Base-by-base conservation (phyloP, 2,888 invertebrate species). In the Chalcis sispes region DNA sequence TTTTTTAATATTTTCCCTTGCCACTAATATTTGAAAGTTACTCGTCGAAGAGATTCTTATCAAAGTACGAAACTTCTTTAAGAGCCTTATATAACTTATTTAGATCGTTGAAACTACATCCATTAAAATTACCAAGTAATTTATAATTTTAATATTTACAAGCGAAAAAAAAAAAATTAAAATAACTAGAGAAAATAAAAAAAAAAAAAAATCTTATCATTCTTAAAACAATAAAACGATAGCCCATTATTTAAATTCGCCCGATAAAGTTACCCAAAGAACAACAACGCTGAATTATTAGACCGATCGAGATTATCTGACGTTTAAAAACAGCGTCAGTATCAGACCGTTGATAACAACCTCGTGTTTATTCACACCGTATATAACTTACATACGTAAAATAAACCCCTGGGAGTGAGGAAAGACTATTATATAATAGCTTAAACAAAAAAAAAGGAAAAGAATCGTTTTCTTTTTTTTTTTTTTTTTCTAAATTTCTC, bases 221-320 rank as follows among this genome's bases (percentile, higher is more conserved):
- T 54, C 25, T 25, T 54, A 27, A 66, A 40, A 40, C 54, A 40
- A 36, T 65, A 50, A 50, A 65, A 32, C 50, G 50, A 23, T 23
- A 36, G 5, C 36, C 25, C n/a, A n/a, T 52, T 36, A 65, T 52
- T 50, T 32, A 29, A 23, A 36, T 46, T 62, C 46, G 25, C 15
- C 10, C 27, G 50, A 50, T 32, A 65, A 65, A 50, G 65, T 50
- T 50, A n/a, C n/a, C n/a, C n/a, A n/a, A n/a, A 65, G 2, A 20
- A 25, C 20, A 20, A 1, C 10, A 1, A n/a, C 8, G 32, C 20
- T n/a, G 4, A 32, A 32, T 32, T 8, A 3, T 8, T 8, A 8
- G 5, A 32, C 3, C 32, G 8, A 32, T 32, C 32, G 32, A 32
- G 32, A 3, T 5, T 8, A 32, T 3, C 3, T 32, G 8, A 32